These are phyloP conservation scores for Takifugu bimaculatus DNA, from an alignment of 2,113 vertebrate species.

Conservation along the genomic window DNA sequence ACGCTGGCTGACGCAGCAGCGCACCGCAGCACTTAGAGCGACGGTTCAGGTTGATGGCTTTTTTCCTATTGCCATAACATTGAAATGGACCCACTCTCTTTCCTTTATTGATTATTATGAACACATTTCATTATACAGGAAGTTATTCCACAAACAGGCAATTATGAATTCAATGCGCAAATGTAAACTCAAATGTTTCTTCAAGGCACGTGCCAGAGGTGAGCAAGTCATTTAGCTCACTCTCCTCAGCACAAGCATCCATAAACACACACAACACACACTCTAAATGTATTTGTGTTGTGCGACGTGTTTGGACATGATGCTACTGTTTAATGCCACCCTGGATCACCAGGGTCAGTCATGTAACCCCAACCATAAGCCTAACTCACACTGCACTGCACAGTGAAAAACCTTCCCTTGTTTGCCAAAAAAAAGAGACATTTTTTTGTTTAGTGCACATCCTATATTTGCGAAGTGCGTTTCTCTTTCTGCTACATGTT, in stretches of 20 bases:
- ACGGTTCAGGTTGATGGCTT: conserved; percentile 51
- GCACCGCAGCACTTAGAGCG: conserved; percentile 38
- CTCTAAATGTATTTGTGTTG: conserved; percentile 20
- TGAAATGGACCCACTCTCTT: conserved; percentile 69
- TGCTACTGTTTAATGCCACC: conserved; percentile 2
- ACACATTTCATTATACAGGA: conserved; percentile 70
- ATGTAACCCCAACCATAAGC: neutral
- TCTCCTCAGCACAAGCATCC: conserved; percentile 4
- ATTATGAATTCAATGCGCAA: conserved; percentile 72
- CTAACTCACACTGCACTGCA: no score
- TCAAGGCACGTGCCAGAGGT: conserved; percentile 40
- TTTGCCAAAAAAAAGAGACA: neutral
- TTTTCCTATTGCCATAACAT: conserved; percentile 58
- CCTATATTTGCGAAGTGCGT: no score
- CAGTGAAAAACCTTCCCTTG: neutral
- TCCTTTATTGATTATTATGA: conserved; percentile 73
- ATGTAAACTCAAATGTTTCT: conserved; percentile 69
- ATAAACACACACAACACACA: conserved; percentile 14
- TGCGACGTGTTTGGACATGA: conserved; percentile 56
- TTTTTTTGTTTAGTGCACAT: no score
- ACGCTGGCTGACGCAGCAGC: conserved; percentile 27
- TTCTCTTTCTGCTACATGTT: neutral
- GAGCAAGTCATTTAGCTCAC: conserved; percentile 46
- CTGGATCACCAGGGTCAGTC: no score
- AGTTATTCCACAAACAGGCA: conserved; percentile 69